Evolutionary conservation across 2,888 invertebrate species (phyloP), one percentile per base, ranked within the genome.

Genomic region (Standfussiana lucernea): DNA sequence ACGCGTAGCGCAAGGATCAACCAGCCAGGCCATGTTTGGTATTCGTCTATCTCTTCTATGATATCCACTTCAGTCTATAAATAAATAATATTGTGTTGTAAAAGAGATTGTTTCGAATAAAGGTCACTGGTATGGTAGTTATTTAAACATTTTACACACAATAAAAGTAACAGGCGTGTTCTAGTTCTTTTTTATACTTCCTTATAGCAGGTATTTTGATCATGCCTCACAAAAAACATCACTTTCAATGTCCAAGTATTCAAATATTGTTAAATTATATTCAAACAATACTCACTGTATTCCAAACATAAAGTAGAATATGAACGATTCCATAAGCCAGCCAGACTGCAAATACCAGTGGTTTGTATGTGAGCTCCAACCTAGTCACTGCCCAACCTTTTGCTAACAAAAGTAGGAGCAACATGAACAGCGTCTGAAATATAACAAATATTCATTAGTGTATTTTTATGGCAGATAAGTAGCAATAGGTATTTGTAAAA

Each of bases 11-110:
- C 97, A 1, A 99, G 97, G 82, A 99, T 99, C 83, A 99, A 97
- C 98, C 99, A 99, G 10, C 99, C 99, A 0, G 99, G 99, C 99
- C 99, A 99, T 0, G 99, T 99, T 95, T 99, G 99, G 95, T 99
- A 99, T 92, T 99, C 99, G 92, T 99, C 99, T 74, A 99, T 98
- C 93, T 99, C 99, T 93, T 99, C 99, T 88, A 99, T 98, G 70
- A 99, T 98, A 93, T 99, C 99, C 61, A 99, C 98, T 96, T 99
- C 99, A 80, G 99, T 99, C 99, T 99, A 94, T 13, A 92, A 92
- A 74, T 7, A 67, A 76, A 72, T 56, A 70, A 66, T 64, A 70
- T 45, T 67, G 15, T 35, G n/a, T 69, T 75, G 21, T 65, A 81
- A 82, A 82, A 72, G 18, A 56, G 53, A 68, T 76, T 69, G 82